Evolutionary conservation across 1,140 invertebrate species (phyloP).

Genomic region (Ceratina calcarata): DNA sequence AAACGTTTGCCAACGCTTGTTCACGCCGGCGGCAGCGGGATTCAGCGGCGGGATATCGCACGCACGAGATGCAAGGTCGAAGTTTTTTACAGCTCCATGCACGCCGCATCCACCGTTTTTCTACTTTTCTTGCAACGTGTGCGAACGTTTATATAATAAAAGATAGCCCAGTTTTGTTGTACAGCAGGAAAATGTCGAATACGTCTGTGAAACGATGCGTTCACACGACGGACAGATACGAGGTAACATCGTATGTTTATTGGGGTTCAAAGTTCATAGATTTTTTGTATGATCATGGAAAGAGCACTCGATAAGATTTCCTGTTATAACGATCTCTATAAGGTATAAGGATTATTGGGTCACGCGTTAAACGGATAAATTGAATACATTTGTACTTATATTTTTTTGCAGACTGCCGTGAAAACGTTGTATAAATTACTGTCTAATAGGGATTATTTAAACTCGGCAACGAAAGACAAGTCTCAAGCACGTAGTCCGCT

Average conservation of each 20-base stretch:
- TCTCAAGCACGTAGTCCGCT: conserved; percentile 32
- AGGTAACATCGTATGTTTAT: conserved; percentile 48
- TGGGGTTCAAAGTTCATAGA: background rate
- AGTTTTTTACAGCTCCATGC: background rate
- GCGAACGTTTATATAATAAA: conserved; percentile 44
- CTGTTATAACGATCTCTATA: background rate
- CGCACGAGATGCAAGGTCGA: background rate
- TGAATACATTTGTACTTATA: background rate
- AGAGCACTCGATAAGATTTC: background rate
- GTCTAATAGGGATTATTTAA: conserved; percentile 82
- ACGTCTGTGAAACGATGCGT: background rate
- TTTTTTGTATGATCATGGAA: background rate
- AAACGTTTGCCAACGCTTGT: too few species aligned
- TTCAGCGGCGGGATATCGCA: too few species aligned
- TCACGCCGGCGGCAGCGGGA: too few species aligned
- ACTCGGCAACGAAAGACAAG: conserved; percentile 58
- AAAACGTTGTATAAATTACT: conserved; percentile 85
- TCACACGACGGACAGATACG: conserved; percentile 44
- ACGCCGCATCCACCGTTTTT: background rate
- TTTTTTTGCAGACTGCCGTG: conserved; percentile 83
- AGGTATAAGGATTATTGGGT: conserved; percentile 19
- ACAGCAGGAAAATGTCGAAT: conserved; percentile 55
- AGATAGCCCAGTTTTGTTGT: conserved; percentile 49
- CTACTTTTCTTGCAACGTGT: background rate
- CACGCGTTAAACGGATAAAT: background rate